phyloP scores from a whole-genome alignment of 2,113 vertebrate species.

The Melanerpes formicivorus region DNA sequence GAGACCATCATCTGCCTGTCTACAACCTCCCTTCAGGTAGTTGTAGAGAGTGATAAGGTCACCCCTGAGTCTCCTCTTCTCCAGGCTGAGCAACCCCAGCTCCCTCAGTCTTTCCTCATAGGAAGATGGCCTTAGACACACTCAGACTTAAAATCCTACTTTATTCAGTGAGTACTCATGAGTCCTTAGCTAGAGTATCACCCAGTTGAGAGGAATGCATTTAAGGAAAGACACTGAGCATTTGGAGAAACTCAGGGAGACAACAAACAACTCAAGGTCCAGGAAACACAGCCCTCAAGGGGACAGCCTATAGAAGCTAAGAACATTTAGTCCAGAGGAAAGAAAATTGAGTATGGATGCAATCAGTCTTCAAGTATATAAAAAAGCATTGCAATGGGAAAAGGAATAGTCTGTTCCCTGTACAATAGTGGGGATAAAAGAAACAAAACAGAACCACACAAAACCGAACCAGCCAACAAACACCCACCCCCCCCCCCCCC shows the following conservation, averaged over 20 bases:
- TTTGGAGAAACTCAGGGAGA: background rate
- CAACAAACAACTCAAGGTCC: background rate
- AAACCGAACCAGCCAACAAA: background rate
- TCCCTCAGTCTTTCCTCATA: background rate
- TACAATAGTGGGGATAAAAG: background rate
- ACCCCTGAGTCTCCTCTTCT: too few relatives aligned
- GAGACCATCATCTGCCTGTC: too few relatives aligned
- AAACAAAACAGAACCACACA: too few relatives aligned
- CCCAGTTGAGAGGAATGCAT: background rate
- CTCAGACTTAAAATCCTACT: background rate
- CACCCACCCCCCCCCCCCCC: background rate
- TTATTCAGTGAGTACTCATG: background rate
- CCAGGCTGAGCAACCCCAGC: too few relatives aligned
- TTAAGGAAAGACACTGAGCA: background rate
- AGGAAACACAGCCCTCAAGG: background rate
- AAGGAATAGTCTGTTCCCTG: background rate
- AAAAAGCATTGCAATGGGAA: background rate
- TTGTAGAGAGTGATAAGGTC: too few relatives aligned
- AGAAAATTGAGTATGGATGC: background rate
- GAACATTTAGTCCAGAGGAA: background rate
- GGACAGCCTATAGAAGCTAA: background rate
- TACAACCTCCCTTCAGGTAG: too few relatives aligned
- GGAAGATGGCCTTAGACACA: background rate
- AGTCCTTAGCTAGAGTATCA: background rate
- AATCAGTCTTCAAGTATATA: background rate